Base-by-base conservation (phyloP, 1,140 invertebrate species). In the Riptortus pedestris region DNA sequence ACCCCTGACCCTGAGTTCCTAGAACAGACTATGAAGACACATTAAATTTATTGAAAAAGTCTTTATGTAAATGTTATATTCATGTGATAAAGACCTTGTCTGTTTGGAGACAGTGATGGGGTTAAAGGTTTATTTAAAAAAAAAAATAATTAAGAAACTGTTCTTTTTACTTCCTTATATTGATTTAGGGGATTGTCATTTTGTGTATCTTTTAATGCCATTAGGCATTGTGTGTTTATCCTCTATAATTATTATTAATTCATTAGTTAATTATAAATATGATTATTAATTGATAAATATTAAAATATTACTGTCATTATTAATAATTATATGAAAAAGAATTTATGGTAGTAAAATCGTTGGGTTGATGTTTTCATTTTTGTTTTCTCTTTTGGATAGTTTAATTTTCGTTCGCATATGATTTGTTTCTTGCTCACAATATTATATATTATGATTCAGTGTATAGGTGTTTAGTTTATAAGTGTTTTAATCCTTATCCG, bases 361-460 rank as follows among this genome's bases (percentile, higher is more conserved):
- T 55, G 51, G 51, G 51, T 55, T 55, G 51, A 55, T 55, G 51
- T 55, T 55, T 55, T 55, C 51, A 55, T 55, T 55, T 24, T 55
- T 55, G 51, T 55, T 55, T 55, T 55, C 18, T 55, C 24, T 55
- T 26, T 55, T 55, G 51, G 51, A 55, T 55, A 55, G 51, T 55
- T 55, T 55, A 55, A 55, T 55, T 55, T 55, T 55, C 24, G 51
- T 55, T 55, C 51, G 2, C 51, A 55, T 55, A 38, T 38, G 31
- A 38, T 38, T 38, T 55, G 51, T 55, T 55, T 55, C 51, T 55
- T 55, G 51, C 51, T 55, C 51, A 55, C 51, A 55, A 24, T 24
- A 51, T 55, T 47, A 47, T 12, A 20, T 47, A 47, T 24, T 55
- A 55, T 27, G 20, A 55, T 55, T 24, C 51, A 55, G 22, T 26